Evolutionary conservation across 2,888 invertebrate species (phyloP).

Genomic region (Nasonia oneida): DNA sequence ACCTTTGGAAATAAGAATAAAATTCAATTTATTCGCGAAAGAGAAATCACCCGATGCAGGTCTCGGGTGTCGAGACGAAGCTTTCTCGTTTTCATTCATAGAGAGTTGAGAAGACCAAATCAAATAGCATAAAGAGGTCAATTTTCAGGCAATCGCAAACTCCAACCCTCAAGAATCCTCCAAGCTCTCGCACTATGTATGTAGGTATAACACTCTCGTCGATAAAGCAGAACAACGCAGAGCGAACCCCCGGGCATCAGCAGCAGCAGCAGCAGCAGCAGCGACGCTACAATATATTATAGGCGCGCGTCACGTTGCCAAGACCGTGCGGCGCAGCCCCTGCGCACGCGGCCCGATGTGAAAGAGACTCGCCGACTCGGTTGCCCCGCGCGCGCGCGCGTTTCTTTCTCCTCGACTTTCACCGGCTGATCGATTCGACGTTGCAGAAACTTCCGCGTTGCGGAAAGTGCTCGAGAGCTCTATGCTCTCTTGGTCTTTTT

Average conservation of each 20-base stretch:
- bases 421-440: constrained; percentile 55
- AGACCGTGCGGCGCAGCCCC: constrained; percentile 44
- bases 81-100: too few relatives aligned
- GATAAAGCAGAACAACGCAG: constrained; percentile 24
- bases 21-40: not conserved
- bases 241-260: not conserved
- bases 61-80: too few relatives aligned
- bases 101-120: not conserved
- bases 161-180: too few relatives aligned
- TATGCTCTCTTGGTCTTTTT: constrained; percentile 1
- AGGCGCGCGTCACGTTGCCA: constrained; percentile 57
- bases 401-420: constrained; percentile 57
- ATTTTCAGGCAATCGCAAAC: too few relatives aligned
- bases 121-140: too few relatives aligned
- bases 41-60: too few relatives aligned
- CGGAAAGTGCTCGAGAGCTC: not conserved
- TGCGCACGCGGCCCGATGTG: constrained; percentile 24
- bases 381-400: not conserved
- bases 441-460: constrained; percentile 57
- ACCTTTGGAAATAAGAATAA: not conserved
- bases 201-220: not conserved
- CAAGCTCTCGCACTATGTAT: too few relatives aligned
- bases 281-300: not conserved
- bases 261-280: not conserved
- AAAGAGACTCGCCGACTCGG: constrained; percentile 11